phyloP scores from a whole-genome alignment of 2,797 vertebrate species.

The Anguilla pacifica region DNA sequence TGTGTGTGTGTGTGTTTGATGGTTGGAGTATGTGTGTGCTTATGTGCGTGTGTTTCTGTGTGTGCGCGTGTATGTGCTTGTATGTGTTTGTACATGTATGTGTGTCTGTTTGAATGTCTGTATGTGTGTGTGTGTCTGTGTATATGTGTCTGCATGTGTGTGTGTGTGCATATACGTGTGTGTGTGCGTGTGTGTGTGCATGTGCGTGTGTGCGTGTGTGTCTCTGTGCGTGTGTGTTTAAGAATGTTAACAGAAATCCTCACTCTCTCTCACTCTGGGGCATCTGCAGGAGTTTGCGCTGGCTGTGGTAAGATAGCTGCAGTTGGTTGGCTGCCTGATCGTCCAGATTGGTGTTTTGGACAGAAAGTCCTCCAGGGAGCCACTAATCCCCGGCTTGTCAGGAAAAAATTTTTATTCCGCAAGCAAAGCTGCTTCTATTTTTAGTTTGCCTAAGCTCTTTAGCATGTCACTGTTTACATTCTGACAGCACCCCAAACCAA shows the following conservation, averaged over 20 bases:
- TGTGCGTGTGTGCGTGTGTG: slow-evolving; percentile 5
- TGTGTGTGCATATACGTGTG: neutral
- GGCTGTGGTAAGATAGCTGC: slow-evolving; percentile 30
- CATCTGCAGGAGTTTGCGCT: slow-evolving; percentile 5
- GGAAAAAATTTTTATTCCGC: slow-evolving; percentile 22
- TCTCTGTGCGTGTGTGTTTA: neutral
- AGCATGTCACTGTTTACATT: slow-evolving; percentile 36
- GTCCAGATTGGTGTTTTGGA: slow-evolving; percentile 29
- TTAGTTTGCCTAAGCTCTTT: slow-evolving; percentile 43
- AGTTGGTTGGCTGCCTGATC: slow-evolving; percentile 33
- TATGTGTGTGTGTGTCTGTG: neutral
- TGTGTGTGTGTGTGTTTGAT: no score
- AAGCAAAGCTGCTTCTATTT: slow-evolving; percentile 39
- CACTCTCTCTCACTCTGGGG: neutral
- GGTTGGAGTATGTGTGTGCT: neutral
- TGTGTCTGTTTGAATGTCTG: neutral
- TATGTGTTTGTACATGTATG: neutral
- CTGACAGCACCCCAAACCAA: slow-evolving; percentile 23
- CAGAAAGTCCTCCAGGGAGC: slow-evolving; percentile 29
- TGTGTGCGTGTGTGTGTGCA: neutral
- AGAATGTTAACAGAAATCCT: neutral
- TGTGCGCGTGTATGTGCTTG: neutral
- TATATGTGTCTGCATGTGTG: neutral
- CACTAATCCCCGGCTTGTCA: slow-evolving; percentile 36
- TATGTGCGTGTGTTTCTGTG: neutral